phyloP scores from a whole-genome alignment of 2,113 vertebrate species.

The Calonectris borealis region DNA sequence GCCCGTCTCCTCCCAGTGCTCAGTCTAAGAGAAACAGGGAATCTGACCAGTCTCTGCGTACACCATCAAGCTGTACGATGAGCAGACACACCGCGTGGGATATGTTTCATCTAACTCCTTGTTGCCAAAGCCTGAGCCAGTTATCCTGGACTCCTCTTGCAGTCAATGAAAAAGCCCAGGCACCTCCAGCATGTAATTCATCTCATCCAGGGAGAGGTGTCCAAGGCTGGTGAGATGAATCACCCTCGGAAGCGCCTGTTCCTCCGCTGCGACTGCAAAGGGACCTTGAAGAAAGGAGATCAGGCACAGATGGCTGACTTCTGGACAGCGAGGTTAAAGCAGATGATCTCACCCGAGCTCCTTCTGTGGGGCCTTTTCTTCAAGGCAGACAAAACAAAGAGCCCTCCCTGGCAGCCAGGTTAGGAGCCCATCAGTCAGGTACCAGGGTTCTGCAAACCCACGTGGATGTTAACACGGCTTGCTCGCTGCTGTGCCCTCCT shows the following conservation, averaged over 20 bases:
- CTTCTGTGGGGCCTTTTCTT: neutral
- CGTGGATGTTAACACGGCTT: rapidly evolving
- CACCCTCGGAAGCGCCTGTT: neutral
- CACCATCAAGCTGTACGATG: neutral
- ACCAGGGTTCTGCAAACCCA: neutral
- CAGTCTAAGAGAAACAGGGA: neutral
- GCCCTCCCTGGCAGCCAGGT: neutral
- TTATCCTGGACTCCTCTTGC: neutral
- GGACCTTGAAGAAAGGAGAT: neutral
- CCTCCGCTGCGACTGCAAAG: neutral
- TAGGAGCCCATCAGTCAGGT: neutral
- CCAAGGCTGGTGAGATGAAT: neutral
- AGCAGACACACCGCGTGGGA: neutral
- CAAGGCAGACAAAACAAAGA: neutral
- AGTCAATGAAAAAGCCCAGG: neutral
- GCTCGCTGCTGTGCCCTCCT: neutral
- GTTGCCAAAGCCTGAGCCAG: neutral
- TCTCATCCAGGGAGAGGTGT: neutral
- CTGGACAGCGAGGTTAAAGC: neutral
- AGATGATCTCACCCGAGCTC: neutral
- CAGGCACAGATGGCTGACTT: neutral
- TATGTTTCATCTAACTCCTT: neutral
- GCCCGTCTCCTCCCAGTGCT: neutral
- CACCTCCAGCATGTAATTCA: neutral
- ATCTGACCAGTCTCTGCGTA: neutral